phyloP scores from a whole-genome alignment of 2,113 vertebrate genomes.

The Paramormyrops kingsleyae region DNA sequence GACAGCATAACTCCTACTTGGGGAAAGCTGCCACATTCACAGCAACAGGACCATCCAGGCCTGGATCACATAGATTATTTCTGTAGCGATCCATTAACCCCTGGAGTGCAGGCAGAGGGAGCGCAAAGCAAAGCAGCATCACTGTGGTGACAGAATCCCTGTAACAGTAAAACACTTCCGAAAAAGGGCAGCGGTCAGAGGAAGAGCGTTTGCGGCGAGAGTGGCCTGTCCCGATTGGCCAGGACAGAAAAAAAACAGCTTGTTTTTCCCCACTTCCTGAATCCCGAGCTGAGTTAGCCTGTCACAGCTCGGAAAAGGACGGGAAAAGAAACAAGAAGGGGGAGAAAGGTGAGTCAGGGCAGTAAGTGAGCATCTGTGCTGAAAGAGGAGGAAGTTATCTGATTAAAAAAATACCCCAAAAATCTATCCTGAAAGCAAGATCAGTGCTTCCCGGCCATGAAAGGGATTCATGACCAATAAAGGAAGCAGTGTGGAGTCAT shows the following conservation, averaged over 20 bases:
- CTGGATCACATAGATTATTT: conserved; percentile 10
- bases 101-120: background rate
- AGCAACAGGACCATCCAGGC: background rate
- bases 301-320: background rate
- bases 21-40: background rate
- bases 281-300: background rate
- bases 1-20: background rate
- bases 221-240: background rate
- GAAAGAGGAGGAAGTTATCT: conserved; percentile 8
- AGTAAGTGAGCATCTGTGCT: background rate
- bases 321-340: background rate
- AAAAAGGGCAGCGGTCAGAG: background rate
- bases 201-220: conserved; percentile 7
- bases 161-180: background rate
- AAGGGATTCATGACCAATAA: conserved; percentile 1
- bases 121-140: background rate
- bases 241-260: background rate
- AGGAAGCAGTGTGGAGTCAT: background rate
- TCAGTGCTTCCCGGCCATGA: background rate
- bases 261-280: background rate
- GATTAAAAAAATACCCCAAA: background rate
- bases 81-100: background rate
- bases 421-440: background rate
- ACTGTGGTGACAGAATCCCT: background rate
- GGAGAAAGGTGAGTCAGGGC: background rate